These are phyloP conservation scores for Lampris incognitus DNA, from an alignment of 2,113 vertebrate species.

Conservation along the genomic window DNA sequence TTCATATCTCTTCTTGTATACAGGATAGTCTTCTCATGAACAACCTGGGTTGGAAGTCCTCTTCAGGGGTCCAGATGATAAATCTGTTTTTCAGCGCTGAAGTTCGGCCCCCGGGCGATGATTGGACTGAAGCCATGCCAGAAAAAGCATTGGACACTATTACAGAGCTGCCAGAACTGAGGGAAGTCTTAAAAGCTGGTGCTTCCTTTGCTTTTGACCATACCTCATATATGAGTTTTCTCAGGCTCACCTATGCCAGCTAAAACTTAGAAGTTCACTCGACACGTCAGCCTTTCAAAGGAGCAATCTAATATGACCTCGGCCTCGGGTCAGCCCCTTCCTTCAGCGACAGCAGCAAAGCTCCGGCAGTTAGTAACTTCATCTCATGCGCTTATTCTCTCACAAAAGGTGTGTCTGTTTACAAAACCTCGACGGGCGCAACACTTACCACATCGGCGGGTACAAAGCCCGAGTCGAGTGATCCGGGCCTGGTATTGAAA, in stretches of 20 bases:
- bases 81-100: constrained; percentile 13
- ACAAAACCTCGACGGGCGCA: constrained; percentile 78
- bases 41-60: no score
- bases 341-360: constrained; percentile 57
- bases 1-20: no score
- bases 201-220: constrained; percentile 1
- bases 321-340: constrained; percentile 60
- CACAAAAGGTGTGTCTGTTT: constrained; percentile 81
- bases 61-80: constrained; percentile 1
- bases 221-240: neutral
- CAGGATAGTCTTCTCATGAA: no score
- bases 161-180: neutral
- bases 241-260: neutral
- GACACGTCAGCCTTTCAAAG: constrained; percentile 69
- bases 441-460: constrained; percentile 69
- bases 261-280: constrained; percentile 49
- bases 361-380: constrained; percentile 74
- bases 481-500: constrained; percentile 82
- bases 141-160: neutral
- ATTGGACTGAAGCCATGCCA: constrained; percentile 8
- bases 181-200: neutral
- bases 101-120: neutral
- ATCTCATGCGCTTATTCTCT: constrained; percentile 71
- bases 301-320: constrained; percentile 70
- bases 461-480: constrained; percentile 76